Evolutionary conservation across 2,888 invertebrate species (phyloP).

Genomic region (Perithous albicinctus): DNA sequence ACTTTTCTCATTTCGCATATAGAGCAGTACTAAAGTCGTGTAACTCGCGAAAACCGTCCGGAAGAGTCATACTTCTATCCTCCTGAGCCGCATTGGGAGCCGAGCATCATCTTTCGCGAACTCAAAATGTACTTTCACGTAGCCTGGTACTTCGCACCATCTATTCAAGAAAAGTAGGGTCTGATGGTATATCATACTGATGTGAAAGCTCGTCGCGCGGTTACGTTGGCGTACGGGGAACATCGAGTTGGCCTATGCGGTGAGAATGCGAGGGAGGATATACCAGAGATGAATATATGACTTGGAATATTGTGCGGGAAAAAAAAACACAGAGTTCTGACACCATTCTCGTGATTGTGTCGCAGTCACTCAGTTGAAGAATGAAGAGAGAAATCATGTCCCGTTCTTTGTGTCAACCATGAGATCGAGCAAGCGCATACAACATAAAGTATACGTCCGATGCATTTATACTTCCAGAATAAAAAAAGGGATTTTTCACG

Average conservation of each 20-base stretch:
- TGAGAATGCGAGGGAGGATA: constrained; percentile 3
- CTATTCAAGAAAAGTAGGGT: constrained; percentile 67
- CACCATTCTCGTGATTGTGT: constrained; percentile 53
- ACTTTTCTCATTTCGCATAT: constrained; percentile 58
- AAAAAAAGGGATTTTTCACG: constrained; percentile 3
- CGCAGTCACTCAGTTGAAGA: constrained; percentile 38
- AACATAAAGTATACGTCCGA: neutral
- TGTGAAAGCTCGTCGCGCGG: constrained; percentile 62
- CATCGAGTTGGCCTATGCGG: neutral
- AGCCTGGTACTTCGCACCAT: constrained; percentile 49
- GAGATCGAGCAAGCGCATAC: neutral
- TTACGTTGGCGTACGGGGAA: constrained; percentile 37
- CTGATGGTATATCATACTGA: constrained; percentile 64
- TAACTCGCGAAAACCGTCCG: constrained; percentile 25
- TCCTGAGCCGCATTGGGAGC: constrained; percentile 18
- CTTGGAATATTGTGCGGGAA: constrained; percentile 37
- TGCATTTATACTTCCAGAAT: constrained; percentile 16
- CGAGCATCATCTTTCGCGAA: constrained; percentile 34
- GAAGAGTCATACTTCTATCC: constrained; percentile 24
- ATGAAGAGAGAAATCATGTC: constrained; percentile 40
- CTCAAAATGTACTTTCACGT: constrained; percentile 61
- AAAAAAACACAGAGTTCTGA: constrained; percentile 40
- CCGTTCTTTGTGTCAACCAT: constrained; percentile 22
- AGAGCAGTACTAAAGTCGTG: constrained; percentile 1
- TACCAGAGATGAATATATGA: constrained; percentile 31